Percentiles rank a stretch among this genome's conserved stretches.
Evolutionary conservation across 2,113 vertebrate genomes (phyloP).

Genomic region (Pollachius pollachius): DNA sequence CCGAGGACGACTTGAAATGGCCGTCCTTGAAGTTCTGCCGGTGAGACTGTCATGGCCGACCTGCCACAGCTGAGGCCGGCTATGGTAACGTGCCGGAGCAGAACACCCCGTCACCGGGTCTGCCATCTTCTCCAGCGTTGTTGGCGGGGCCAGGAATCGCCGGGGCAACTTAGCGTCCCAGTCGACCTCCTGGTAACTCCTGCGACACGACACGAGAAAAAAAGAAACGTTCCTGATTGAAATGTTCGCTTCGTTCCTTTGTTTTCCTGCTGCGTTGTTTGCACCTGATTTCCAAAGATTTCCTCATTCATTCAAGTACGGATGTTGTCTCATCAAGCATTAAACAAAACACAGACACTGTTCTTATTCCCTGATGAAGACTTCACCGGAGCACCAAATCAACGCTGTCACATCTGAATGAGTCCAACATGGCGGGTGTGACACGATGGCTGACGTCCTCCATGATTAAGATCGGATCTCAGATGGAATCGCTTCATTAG

Average conservation of each 20-base stretch:
- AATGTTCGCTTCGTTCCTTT: conserved; percentile 6
- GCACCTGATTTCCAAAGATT: too few species aligned
- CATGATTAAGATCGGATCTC: too few species aligned
- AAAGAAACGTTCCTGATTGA: conserved; percentile 22
- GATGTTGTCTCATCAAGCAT: too few species aligned
- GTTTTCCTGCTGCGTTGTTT: too few species aligned
- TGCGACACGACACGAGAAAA: conserved; percentile 23
- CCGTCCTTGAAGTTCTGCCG: not conserved
- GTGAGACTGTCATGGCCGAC: conserved; percentile 41
- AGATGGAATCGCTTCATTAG: too few species aligned
- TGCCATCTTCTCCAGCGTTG: conserved; percentile 55
- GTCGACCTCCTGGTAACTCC: conserved; percentile 67
- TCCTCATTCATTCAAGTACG: too few species aligned
- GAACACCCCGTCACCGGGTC: conserved; percentile 63
- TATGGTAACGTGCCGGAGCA: conserved; percentile 58
- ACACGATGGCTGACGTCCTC: too few species aligned
- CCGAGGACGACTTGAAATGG: not conserved
- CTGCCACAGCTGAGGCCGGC: conserved; percentile 66
- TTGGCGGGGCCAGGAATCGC: conserved; percentile 51
- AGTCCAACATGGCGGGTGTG: too few species aligned
- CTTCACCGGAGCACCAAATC: too few species aligned
- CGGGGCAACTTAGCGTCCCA: conserved; percentile 68
- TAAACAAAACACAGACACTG: too few species aligned
- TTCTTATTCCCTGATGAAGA: too few species aligned
- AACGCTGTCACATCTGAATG: too few species aligned